Base-by-base conservation (phyloP, 1,140 invertebrate species). In the Adelges cooleyi region DNA sequence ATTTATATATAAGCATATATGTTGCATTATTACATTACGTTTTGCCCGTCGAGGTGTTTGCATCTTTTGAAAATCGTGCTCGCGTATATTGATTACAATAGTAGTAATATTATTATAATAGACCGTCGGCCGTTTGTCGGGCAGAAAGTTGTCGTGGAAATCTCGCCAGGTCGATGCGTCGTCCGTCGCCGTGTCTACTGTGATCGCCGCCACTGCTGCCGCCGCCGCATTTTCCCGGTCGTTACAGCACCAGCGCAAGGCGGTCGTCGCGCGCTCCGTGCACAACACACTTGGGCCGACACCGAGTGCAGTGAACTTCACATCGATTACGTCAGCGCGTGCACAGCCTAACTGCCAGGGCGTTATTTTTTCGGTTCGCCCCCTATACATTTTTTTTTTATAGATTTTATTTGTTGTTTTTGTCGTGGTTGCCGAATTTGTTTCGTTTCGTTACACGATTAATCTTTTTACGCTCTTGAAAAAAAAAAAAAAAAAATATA, bases 221-320 rank as follows among this genome's bases (percentile, higher is more conserved):
- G 36, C 36, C 15, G 40, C n/a, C 40, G 40, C 40, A 44, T 33
- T 33, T 33, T 33, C 29, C 11, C 29, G 29, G 29, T 33, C 11
- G n/a, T 3, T n/a, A 44, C 40, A 44, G 40, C 15, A 15, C 10
- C 15, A 44, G 15, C 40, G 29, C 11, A 33, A 42, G 38, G 53
- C 38, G 38, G 51, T 8, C 52, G 53, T n/a, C 40, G 38, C 36
- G n/a, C 20, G 29, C 29, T 5, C 29, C 29, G 29, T 33, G 5
- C 11, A 33, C 40, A 44, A 8, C 3, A n/a, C 40, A 17, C 40
- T 11, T 11, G 11, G 40, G 5, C 10, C 3, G n/a, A 8, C 38
- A 62, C 56, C 42, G 56, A 62, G 56, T 62, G 56, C 56, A 62
- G 56, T 62, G 56, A 62, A 62, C 56, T 48, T 62, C 38, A 33